These are phyloP conservation scores for Macrosoma leucophasiata DNA, from an alignment of 2,888 invertebrate species.

Conservation along the genomic window DNA sequence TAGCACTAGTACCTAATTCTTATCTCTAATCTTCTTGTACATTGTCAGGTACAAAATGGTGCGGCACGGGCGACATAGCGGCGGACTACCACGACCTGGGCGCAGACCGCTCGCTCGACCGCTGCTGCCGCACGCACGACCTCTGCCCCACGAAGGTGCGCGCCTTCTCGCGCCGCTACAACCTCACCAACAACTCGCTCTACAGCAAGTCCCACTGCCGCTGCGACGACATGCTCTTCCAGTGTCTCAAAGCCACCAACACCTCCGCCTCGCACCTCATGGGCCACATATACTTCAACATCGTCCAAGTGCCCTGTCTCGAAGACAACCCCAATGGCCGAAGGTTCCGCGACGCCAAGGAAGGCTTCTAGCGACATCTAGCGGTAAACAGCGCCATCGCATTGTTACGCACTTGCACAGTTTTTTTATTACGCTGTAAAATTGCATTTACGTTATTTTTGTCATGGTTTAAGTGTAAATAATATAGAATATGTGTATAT, in stretches of 20 bases:
- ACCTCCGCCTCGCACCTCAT: slow-evolving; percentile 84
- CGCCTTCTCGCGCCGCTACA: slow-evolving; percentile 83
- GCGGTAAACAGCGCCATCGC: slow-evolving; percentile 51
- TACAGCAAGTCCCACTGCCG: slow-evolving; percentile 93
- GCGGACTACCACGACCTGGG: slow-evolving; percentile 90
- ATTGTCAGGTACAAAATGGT: slow-evolving; percentile 95
- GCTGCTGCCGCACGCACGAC: slow-evolving; percentile 93
- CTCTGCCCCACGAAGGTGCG: slow-evolving; percentile 89
- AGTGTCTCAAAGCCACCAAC: slow-evolving; percentile 85
- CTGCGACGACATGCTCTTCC: slow-evolving; percentile 89
- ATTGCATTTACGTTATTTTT: slow-evolving; percentile 30
- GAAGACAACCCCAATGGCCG: slow-evolving; percentile 69
- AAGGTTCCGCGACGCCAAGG: slow-evolving; percentile 67
- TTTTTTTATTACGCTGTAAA: slow-evolving; percentile 33
- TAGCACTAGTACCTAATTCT: too few relatives aligned
- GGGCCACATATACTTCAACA: slow-evolving; percentile 91
- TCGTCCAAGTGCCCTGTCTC: slow-evolving; percentile 84
- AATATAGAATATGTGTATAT: slow-evolving; percentile 26
- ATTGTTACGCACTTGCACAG: slow-evolving; percentile 30
- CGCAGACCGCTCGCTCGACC: slow-evolving; percentile 80
- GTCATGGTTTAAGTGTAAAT: slow-evolving; percentile 28
- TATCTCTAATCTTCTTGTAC: too few relatives aligned
- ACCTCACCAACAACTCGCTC: slow-evolving; percentile 87
- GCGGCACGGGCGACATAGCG: slow-evolving; percentile 93
- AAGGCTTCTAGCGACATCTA: slow-evolving; percentile 63